Evolutionary conservation across 2,797 vertebrate species (phyloP), one percentile per base, ranked within the genome.

Genomic region (Diglossa cyanea): DNA sequence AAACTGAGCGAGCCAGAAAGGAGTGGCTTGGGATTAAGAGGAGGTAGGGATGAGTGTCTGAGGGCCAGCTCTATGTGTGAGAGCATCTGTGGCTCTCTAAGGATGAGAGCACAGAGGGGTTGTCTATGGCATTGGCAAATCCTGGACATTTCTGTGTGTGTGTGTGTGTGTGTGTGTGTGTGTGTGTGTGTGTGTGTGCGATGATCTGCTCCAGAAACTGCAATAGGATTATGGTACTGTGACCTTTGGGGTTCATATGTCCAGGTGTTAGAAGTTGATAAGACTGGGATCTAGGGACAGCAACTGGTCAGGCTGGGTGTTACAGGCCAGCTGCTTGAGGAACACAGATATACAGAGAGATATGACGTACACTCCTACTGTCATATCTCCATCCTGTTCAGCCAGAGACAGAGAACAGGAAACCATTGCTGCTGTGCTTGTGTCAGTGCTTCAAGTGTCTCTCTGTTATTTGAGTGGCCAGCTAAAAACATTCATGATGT

Each of bases 101-200:
- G 14, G 17, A 6, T 45, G 44, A 67, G 17, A 60, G 5, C 12
- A 68, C 26, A 53, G 13, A 18, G 18, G 6, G 2, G 2, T 25
- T 3, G 1, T 35, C n/a, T 39, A 8, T 15, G 10, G n/a, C 25
- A 53, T 11, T 3, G 3, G 5, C 3, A 10, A 63, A 33, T 30
- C 19, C 18, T 48, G 6, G 11, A 35, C 23, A 42, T 55, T 3
- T 61, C 3, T 72, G 1, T 63, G 7, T 16, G 15, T 55, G 11
- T 51, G 8, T 31, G 14, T 26, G 21, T 57, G 12, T 51, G 8
- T 31, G 14, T 26, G 21, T 57, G 12, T 63, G 7, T 16, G 15
- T 55, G 11, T 72, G 1, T 63, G 7, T 16, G 15, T 55, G 11
- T 51, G 8, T 31, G 14, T 26, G 21, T 57, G 12, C 42, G 35